These are phyloP conservation scores for Hepsetus odoe DNA, from an alignment of 2,113 vertebrate species.

Conservation along the genomic window DNA sequence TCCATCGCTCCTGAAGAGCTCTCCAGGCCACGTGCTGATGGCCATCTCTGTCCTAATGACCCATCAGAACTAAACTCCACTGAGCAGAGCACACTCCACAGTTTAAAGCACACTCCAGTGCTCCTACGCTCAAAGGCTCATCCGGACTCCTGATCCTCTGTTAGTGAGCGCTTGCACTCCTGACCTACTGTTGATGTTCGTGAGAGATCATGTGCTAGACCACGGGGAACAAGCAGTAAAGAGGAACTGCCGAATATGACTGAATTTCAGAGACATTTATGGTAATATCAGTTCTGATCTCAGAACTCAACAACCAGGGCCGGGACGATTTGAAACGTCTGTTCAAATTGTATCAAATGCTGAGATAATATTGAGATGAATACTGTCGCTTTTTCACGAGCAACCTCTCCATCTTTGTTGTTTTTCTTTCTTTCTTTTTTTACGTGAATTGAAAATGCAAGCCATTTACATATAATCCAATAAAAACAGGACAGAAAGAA, in stretches of 20 bases:
- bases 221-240: neutral
- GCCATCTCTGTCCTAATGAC: conserved; percentile 34
- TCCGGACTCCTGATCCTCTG: neutral
- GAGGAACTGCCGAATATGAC: neutral
- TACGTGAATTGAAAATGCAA: too few species aligned
- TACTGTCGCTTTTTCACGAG: too few species aligned
- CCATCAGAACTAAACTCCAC: conserved; percentile 33
- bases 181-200: neutral
- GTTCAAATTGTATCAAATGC: too few species aligned
- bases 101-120: conserved; percentile 44
- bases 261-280: neutral
- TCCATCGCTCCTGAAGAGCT: conserved; percentile 15
- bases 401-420: too few species aligned
- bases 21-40: conserved; percentile 42
- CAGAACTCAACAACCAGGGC: too few species aligned
- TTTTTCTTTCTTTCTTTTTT: too few species aligned
- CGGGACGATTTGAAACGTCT: too few species aligned
- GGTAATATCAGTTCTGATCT: too few species aligned
- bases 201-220: conserved; percentile 1
- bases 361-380: too few species aligned
- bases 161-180: neutral
- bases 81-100: conserved; percentile 19
- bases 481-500: too few species aligned
- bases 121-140: conserved; percentile 17
- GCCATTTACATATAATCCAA: too few species aligned